Evolutionary conservation across 2,888 invertebrate species (phyloP), one percentile per base, ranked within the genome.

Genomic region (Melanargia galathea): DNA sequence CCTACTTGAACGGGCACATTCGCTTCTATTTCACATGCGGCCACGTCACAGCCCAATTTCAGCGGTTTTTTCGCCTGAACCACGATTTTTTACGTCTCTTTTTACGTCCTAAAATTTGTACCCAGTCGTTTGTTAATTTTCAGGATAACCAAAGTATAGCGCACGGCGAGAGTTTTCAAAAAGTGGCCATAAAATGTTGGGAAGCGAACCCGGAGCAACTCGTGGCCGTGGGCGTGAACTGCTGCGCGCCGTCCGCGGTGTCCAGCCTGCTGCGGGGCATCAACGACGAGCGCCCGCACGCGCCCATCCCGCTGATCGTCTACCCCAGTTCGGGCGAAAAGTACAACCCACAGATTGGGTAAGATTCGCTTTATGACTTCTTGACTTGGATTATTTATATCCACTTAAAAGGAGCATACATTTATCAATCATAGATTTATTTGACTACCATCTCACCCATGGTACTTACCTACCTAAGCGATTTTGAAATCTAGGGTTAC

Each of bases 281-380:
- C 80, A 92, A 92, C 75, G 88, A 88, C 71, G 90, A 90, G 75
- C 82, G 92, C 72, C 89, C 86, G 60, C 81, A 88, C 68, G 82
- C 81, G 61, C 90, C 90, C 57, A 93, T 97, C 64, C 96, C 97
- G 2, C 89, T 98, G 61, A 94, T 98, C 63, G 97, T 96, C 26
- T 98, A 98, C 86, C 98, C 98, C 3, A 98, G 98, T 83, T 97
- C 97, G 75, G 98, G 98, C 58, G 97, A 97, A 84, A 93, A 92
- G 77, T 97, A 96, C 90, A 93, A 93, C 74, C 93, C 94, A 60
- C 92, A 93, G 76, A 92, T 93, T 77, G 94, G 94, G 95, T 94
- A 90, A 89, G 92, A 22, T 45, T 63, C 49, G 51, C 30, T 30
- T 6, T 30, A 30, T 30, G 30, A 30, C 30, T 8, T 30, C 30